phyloP scores from a whole-genome alignment of 2,888 invertebrate species.

The Schrankia costaestrigalis region DNA sequence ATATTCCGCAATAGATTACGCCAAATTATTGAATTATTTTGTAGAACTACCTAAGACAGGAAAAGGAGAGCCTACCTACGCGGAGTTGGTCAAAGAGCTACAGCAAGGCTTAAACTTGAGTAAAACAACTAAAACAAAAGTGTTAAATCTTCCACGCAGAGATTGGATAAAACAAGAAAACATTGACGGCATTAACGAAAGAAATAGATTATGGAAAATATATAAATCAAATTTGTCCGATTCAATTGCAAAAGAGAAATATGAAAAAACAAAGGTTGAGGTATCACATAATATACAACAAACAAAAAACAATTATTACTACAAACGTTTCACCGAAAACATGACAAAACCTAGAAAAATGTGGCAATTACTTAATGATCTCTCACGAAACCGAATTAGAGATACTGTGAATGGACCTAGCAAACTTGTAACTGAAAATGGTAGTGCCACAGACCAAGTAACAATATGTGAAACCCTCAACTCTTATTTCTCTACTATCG shows the following conservation, averaged over 20 bases:
- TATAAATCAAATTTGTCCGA: not conserved
- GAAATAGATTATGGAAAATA: slow-evolving; percentile 1
- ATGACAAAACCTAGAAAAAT: too few relatives aligned
- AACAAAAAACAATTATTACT: not conserved
- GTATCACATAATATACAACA: not conserved
- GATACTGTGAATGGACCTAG: too few relatives aligned
- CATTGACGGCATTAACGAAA: not conserved
- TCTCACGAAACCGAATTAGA: too few relatives aligned
- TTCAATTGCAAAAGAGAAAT: not conserved
- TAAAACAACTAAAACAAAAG: not conserved
- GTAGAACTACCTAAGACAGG: not conserved
- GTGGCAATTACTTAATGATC: too few relatives aligned
- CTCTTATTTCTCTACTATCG: too few relatives aligned
- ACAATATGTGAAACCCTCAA: too few relatives aligned
- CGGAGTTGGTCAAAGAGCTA: not conserved
- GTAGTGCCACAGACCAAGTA: too few relatives aligned
- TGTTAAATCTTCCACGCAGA: slow-evolving; percentile 1
- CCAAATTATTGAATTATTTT: not conserved
- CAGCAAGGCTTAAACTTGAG: not conserved
- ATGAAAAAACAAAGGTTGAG: not conserved
- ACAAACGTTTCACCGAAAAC: not conserved
- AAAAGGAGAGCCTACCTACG: not conserved
- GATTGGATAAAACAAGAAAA: slow-evolving; percentile 1
- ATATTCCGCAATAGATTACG: not conserved
- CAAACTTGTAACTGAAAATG: too few relatives aligned